Conservation (phyloP, 2,888 invertebrate species). For the Fissipunctia ypsillon region DNA sequence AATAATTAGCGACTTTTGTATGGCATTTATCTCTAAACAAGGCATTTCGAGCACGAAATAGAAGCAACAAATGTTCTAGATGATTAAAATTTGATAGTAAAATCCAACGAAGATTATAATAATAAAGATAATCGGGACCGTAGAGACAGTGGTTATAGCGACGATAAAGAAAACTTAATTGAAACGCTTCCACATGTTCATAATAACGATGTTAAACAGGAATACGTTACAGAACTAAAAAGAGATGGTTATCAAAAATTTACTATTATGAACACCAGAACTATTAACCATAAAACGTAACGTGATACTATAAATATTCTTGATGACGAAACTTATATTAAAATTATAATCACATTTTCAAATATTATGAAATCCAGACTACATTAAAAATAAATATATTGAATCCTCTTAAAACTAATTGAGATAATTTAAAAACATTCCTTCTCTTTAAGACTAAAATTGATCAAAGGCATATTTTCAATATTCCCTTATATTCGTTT, state of each 20-base stretch:
- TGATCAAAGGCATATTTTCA: neutral
- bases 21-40: constrained; percentile 11
- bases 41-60: constrained; percentile 3
- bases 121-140: constrained; percentile 41
- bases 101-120: constrained; percentile 36
- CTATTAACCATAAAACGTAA: constrained; percentile 64
- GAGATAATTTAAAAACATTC: neutral
- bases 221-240: constrained; percentile 53
- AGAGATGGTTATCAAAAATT: constrained; percentile 63
- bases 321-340: constrained; percentile 41
- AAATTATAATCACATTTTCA: constrained; percentile 36
- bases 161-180: constrained; percentile 59
- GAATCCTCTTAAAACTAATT: neutral
- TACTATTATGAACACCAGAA: constrained; percentile 56
- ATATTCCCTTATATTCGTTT: neutral
- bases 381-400: constrained; percentile 15
- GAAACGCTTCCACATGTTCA: constrained; percentile 46
- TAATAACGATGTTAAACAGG: constrained; percentile 51
- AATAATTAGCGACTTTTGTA: constrained; percentile 16
- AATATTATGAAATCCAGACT: constrained; percentile 24
- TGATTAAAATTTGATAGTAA: constrained; percentile 36
- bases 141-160: constrained; percentile 29
- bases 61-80: constrained; percentile 19
- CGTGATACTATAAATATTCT: constrained; percentile 62
- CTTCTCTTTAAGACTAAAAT: neutral